A percentile compares a stretch with the other conserved stretches of the same genome.
phyloP scores from a whole-genome alignment of 2,113 vertebrate genomes.

The Gopherus evgoodei region DNA sequence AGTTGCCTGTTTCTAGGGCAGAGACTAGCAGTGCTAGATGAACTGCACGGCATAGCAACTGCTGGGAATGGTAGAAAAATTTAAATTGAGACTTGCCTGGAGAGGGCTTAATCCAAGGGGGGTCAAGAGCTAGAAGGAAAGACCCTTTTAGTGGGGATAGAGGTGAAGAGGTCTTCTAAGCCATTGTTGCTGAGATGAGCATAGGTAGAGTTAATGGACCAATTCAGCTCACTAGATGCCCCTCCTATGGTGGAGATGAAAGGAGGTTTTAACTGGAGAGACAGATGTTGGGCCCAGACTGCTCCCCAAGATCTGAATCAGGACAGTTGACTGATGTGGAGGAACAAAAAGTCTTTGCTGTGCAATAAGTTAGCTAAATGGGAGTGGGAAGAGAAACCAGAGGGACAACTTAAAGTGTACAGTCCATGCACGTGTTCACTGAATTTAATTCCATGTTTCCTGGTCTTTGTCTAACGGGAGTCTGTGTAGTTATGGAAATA shows the following conservation, averaged over 20 bases:
- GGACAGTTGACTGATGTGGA: not conserved
- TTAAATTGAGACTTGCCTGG: too few species aligned
- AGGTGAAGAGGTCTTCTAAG: too few species aligned
- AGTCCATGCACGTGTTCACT: rapidly evolving
- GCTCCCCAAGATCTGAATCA: not conserved
- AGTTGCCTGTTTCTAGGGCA: too few species aligned
- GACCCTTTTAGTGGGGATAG: too few species aligned
- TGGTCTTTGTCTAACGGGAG: not conserved
- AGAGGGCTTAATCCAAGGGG: too few species aligned
- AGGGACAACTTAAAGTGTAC: rapidly evolving
- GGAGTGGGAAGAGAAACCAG: not conserved
- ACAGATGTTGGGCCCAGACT: not conserved
- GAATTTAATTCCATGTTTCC: not conserved
- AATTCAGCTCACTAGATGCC: not conserved
- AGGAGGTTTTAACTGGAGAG: not conserved
- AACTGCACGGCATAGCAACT: too few species aligned
- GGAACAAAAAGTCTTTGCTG: not conserved
- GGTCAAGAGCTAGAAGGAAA: too few species aligned
- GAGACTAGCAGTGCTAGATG: too few species aligned
- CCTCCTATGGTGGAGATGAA: not conserved
- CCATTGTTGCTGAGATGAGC: too few species aligned
- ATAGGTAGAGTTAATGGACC: too few species aligned
- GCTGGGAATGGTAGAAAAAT: too few species aligned
- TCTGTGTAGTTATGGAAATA: not conserved
- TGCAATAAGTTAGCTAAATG: not conserved